phyloP scores from a whole-genome alignment of 2,888 invertebrate species.

The Noctuana brunneofusca region DNA sequence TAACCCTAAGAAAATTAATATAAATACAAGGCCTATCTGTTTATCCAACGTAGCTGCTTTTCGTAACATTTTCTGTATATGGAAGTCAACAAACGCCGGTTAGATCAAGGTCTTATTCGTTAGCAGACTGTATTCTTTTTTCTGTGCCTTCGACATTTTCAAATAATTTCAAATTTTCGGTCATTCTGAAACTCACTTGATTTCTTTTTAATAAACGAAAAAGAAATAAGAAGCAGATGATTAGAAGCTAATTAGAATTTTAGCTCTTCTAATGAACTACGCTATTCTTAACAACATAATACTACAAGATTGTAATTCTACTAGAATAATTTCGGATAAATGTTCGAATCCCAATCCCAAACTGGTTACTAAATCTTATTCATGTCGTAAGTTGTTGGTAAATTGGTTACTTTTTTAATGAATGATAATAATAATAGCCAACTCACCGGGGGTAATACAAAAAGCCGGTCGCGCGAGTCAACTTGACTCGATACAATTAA shows the following conservation, averaged over 20 bases:
- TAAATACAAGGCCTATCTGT: neutral
- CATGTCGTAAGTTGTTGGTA: too few species aligned
- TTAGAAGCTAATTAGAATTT: constrained; percentile 15
- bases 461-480: constrained; percentile 25
- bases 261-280: neutral
- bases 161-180: neutral
- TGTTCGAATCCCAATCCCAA: neutral
- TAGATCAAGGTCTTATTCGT: constrained; percentile 18
- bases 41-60: neutral
- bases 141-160: constrained; percentile 9
- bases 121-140: constrained; percentile 23
- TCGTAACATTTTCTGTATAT: neutral
- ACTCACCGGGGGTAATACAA: constrained; percentile 1
- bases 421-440: neutral
- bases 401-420: too few species aligned
- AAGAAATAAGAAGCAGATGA: neutral
- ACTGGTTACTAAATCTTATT: too few species aligned
- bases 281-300: neutral
- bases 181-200: constrained; percentile 9
- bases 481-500: constrained; percentile 12
- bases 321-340: neutral
- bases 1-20: too few species aligned
- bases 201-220: neutral
- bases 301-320: neutral
- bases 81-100: constrained; percentile 17